Conservation (phyloP, 2,797 vertebrate genomes). For the Coendou prehensilis region DNA sequence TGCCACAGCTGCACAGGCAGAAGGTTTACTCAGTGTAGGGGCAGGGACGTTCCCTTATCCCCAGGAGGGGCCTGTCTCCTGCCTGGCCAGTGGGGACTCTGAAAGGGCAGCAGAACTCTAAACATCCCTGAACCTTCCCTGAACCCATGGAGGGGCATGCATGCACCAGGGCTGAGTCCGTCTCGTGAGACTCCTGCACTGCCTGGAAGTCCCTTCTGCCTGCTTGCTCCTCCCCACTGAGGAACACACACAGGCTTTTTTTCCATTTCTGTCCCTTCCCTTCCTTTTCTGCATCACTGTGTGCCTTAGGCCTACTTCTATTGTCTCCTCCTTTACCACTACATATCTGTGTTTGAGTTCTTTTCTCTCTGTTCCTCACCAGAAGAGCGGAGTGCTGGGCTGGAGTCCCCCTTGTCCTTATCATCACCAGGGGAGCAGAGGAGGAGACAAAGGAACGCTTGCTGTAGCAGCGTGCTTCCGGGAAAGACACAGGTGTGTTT, state of each 20-base stretch:
- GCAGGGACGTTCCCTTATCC: no score
- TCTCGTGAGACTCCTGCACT: not conserved
- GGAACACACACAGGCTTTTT: not conserved
- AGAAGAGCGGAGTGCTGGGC: not conserved
- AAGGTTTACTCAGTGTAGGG: not conserved
- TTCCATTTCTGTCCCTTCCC: not conserved
- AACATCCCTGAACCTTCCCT: not conserved
- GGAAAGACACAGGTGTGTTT: not conserved
- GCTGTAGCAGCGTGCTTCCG: not conserved
- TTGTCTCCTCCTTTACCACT: not conserved
- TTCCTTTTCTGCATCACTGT: not conserved
- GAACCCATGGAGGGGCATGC: not conserved
- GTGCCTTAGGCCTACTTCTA: not conserved
- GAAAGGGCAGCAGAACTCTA: not conserved
- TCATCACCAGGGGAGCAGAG: not conserved
- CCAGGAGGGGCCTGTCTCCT: fast-evolving
- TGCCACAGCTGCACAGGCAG: not conserved
- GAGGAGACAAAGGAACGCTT: not conserved
- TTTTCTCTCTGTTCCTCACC: not conserved
- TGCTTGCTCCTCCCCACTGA: not conserved
- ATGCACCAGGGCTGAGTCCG: not conserved
- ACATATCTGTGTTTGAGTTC: not conserved
- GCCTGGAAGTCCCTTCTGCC: not conserved
- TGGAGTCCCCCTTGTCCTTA: not conserved
- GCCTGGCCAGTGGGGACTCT: not conserved